phyloP scores from a whole-genome alignment of 2,797 vertebrate genomes.

The Lagocephalus sceleratus region DNA sequence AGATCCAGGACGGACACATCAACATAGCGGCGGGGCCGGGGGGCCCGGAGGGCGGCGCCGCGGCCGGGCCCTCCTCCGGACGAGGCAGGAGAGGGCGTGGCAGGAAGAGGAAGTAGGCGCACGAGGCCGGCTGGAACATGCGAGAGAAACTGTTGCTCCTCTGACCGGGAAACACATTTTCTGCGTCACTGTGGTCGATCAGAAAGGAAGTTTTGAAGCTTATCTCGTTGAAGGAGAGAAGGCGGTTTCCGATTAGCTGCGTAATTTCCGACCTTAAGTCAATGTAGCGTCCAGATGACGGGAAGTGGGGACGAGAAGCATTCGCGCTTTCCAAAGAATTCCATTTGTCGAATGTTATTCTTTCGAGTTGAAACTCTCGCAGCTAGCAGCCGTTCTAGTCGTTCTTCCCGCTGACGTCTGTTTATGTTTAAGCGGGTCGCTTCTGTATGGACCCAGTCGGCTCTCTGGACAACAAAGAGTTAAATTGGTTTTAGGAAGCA shows the following conservation, averaged over 20 bases:
- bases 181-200: neutral
- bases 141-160: conserved; percentile 1
- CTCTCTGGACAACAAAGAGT: no score
- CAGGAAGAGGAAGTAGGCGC: conserved; percentile 87
- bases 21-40: conserved; percentile 82
- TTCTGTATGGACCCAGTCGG: no score
- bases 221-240: neutral
- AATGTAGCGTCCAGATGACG: neutral
- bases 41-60: conserved; percentile 29
- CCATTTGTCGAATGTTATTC: conserved; percentile 12
- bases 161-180: neutral
- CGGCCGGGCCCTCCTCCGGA: conserved; percentile 49
- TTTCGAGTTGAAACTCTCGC: neutral
- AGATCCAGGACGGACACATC: conserved; percentile 97
- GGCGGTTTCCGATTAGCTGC: conserved; percentile 7
- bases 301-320: neutral
- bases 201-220: no score
- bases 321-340: conserved; percentile 1
- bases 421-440: no score
- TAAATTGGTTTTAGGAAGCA: no score
- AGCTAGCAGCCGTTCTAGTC: no score
- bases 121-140: neutral
- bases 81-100: conserved; percentile 85
- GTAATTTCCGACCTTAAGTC: neutral
- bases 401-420: no score